These are phyloP conservation scores for Pandemis heparana DNA, from an alignment of 2,888 invertebrate genomes.

Conservation along the genomic window DNA sequence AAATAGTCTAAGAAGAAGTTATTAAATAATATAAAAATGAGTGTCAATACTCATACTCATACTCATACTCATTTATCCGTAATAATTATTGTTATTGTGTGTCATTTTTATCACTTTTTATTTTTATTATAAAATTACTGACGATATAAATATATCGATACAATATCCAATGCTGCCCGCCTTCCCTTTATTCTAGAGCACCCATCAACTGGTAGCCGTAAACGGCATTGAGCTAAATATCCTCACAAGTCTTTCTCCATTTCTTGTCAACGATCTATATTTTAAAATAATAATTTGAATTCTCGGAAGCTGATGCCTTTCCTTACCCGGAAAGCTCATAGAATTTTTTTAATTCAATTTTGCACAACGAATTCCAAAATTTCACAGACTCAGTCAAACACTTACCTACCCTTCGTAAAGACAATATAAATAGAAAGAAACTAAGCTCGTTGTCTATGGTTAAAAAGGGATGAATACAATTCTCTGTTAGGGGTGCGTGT, in stretches of 20 bases:
- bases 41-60: too few species aligned
- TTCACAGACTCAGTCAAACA: too few species aligned
- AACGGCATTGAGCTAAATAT: conserved; percentile 1
- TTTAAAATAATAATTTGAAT: background rate
- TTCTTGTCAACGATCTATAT: background rate
- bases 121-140: background rate
- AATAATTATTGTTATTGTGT: too few species aligned
- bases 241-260: background rate
- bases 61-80: background rate
- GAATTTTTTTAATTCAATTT: background rate
- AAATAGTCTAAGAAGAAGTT: too few species aligned
- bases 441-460: too few species aligned
- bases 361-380: too few species aligned
- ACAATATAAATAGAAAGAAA: too few species aligned
- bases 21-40: too few species aligned
- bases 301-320: background rate
- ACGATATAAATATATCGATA: background rate
- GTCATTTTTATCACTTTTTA: too few species aligned
- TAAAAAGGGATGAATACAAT: too few species aligned
- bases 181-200: conserved; percentile 13
- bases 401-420: too few species aligned
- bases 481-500: too few species aligned
- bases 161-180: background rate
- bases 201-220: conserved; percentile 27
- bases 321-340: background rate